A percentile compares a stretch with the other conserved stretches of the same genome.
Evolutionary conservation across 2,797 vertebrate species (phyloP).

Genomic region (Melanotaenia maccullochi): DNA sequence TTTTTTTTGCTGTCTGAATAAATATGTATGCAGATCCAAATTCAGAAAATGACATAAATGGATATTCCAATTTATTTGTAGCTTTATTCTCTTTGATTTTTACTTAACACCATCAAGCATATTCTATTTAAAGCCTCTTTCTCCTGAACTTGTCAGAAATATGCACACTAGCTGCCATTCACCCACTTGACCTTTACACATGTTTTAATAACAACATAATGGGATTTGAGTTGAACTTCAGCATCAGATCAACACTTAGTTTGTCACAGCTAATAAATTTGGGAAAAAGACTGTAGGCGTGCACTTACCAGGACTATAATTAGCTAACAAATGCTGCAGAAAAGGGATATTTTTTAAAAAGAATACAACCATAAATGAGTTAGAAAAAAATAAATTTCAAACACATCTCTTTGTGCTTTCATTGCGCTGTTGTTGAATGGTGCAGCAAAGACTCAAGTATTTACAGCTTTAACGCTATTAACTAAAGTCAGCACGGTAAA

Average conservation of each 20-base stretch:
- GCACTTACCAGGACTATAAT: neutral
- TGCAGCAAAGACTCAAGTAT: neutral
- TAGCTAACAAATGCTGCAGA: neutral
- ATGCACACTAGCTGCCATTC: neutral
- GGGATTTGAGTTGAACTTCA: neutral
- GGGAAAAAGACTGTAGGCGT: neutral
- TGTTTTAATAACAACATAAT: neutral
- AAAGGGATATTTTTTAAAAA: neutral
- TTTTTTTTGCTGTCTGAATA: neutral
- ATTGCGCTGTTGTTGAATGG: slow-evolving; percentile 14
- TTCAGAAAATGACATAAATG: neutral
- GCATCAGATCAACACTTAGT: neutral
- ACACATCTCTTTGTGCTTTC: slow-evolving; percentile 9
- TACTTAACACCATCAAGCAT: neutral
- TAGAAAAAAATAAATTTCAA: slow-evolving; percentile 12
- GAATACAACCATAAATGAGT: neutral
- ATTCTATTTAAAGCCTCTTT: neutral
- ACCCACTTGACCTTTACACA: neutral
- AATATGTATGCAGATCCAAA: neutral
- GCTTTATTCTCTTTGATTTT: neutral
- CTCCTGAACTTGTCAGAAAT: neutral
- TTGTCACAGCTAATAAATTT: neutral
- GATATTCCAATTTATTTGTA: neutral
- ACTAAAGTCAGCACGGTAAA: neutral
- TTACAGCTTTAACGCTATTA: slow-evolving; percentile 5